phyloP scores from a whole-genome alignment of 2,888 invertebrate species.

The Platycnemis pennipes region DNA sequence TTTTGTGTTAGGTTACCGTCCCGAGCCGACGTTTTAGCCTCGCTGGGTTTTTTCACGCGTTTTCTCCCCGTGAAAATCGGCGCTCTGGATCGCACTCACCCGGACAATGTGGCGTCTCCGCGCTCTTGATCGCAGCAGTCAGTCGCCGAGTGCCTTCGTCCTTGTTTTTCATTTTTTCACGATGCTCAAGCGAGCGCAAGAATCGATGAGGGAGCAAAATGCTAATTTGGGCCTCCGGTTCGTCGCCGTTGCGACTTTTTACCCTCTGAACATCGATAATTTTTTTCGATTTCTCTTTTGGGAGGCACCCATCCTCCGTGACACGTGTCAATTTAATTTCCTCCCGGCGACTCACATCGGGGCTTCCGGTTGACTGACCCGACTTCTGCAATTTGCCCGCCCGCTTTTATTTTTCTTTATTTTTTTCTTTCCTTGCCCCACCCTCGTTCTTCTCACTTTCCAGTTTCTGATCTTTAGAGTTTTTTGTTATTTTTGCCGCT shows the following conservation, averaged over 20 bases:
- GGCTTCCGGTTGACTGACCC: neutral
- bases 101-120: neutral
- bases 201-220: conserved; percentile 23
- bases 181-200: neutral
- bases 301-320: neutral
- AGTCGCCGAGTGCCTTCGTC: neutral
- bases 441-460: neutral
- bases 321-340: neutral
- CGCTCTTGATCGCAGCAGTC: neutral
- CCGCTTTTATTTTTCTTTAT: too few species aligned
- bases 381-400: neutral
- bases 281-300: neutral
- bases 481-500: neutral
- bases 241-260: neutral
- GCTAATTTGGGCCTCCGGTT: neutral
- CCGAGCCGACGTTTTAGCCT: neutral
- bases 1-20: neutral
- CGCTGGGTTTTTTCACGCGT: neutral
- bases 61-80: neutral
- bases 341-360: neutral
- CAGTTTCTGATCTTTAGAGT: neutral
- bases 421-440: too few species aligned
- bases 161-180: neutral
- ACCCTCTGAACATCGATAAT: neutral
- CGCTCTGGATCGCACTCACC: neutral